These are phyloP conservation scores for Lasioglossum villosulum DNA, from an alignment of 2,888 invertebrate species.

Conservation along the genomic window DNA sequence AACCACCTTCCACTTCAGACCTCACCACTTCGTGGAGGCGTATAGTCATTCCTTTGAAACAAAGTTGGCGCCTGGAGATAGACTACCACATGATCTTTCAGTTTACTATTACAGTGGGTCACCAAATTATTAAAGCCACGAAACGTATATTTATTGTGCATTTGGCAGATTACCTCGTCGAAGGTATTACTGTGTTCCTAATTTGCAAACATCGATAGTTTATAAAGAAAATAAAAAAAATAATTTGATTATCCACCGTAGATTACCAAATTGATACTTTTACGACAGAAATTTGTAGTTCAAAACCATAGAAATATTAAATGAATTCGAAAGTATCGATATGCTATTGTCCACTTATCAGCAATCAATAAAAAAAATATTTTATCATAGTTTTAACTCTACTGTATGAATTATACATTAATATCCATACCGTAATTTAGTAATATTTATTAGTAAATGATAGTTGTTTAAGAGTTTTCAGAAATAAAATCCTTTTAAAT, in stretches of 20 bases:
- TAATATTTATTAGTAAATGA: neutral
- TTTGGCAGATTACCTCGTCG: too few species aligned
- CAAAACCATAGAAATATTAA: neutral
- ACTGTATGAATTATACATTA: neutral
- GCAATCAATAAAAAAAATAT: neutral
- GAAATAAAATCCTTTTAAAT: too few species aligned
- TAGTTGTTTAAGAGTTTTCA: too few species aligned
- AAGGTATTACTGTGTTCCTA: too few species aligned
- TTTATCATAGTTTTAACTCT: neutral
- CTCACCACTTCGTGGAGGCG: constrained; percentile 79
- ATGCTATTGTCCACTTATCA: neutral
- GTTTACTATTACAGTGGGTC: neutral
- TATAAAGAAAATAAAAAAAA: neutral
- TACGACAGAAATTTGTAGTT: neutral
- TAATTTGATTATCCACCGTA: neutral
- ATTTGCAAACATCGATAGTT: too few species aligned
- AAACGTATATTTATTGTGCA: neutral
- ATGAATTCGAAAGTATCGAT: neutral
- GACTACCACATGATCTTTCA: neutral
- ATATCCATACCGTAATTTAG: neutral
- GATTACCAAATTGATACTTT: neutral
- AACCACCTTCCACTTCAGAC: constrained; percentile 78
- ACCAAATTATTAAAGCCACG: neutral
- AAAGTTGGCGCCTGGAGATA: neutral
- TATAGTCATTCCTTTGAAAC: constrained; percentile 75